A percentile compares a stretch with the other conserved stretches of the same genome.
These are phyloP conservation scores for Odontocerum albicorne DNA, from an alignment of 2,888 invertebrate species.

Conservation along the genomic window DNA sequence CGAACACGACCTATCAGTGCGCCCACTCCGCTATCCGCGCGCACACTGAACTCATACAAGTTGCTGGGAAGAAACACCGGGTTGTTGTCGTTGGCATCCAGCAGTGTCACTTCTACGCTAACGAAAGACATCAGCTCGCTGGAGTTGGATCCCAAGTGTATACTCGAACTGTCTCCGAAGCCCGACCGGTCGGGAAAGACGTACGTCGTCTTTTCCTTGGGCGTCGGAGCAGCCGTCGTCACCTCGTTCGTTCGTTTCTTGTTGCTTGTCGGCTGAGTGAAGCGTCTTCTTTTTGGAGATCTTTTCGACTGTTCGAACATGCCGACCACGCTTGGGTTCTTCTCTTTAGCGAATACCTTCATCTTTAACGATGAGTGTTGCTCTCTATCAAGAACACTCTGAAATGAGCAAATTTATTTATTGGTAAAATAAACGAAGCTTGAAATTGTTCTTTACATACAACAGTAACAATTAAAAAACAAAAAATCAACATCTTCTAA, in stretches of 20 bases:
- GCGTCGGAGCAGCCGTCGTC: conserved; percentile 39
- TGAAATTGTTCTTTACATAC: too few species aligned
- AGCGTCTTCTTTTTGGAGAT: conserved; percentile 49
- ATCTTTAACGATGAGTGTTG: conserved; percentile 70
- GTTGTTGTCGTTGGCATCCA: conserved; percentile 91
- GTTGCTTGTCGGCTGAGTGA: conserved; percentile 39
- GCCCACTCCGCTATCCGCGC: conserved; percentile 67
- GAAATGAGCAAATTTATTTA: too few species aligned
- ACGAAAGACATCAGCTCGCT: conserved; percentile 59
- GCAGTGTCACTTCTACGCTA: conserved; percentile 76
- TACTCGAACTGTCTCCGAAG: conserved; percentile 49
- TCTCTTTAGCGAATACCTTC: conserved; percentile 79
- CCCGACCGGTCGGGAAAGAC: conserved; percentile 53
- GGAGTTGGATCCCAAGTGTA: conserved; percentile 49
- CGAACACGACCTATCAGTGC: conserved; percentile 77
- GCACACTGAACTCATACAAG: conserved; percentile 76
- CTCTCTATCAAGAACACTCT: conserved; percentile 79
- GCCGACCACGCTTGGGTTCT: conserved; percentile 66
- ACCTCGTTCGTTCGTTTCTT: background rate
- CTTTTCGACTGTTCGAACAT: conserved; percentile 47
- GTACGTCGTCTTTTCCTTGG: conserved; percentile 52
- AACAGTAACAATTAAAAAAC: too few species aligned
- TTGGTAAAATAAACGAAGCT: too few species aligned
- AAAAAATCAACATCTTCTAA: too few species aligned
- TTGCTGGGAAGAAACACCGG: conserved; percentile 84